Base-by-base conservation (phyloP, 2,888 invertebrate species). In the Epicampocera succincta region DNA sequence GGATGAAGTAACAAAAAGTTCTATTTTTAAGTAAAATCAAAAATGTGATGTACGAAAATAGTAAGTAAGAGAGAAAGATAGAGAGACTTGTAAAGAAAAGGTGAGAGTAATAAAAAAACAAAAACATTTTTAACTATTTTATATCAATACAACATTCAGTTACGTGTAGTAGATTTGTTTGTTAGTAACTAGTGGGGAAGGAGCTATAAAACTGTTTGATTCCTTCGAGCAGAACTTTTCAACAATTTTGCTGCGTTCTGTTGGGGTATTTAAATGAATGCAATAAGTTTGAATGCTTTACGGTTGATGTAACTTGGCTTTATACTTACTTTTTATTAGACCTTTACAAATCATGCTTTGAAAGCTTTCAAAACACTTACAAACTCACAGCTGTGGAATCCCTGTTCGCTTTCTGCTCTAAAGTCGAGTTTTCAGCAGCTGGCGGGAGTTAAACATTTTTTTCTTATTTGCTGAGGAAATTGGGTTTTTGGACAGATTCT, bases 401-500 rank as follows among this genome's bases (percentile, higher is more conserved):
- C 52, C 13, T 52, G 65, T 46, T 33, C 19, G 63, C 12, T 40
- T 21, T 9, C 38, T 25, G 15, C 58, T 48, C 48, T 25, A 58
- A 25, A 48, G 56, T 58, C n/a, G 40, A 54, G 48, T 58, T 15
- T 54, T 52, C 2, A 29, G 38, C 13, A 15, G 42, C 33, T 72
- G 42, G n/a, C 15, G 50, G 33, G 0, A 44, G 0, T 48, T 12
- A 21, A 56, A 15, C 17, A n/a, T n/a, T n/a, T n/a, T n/a, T 17
- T 48, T 17, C 42, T 0, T 17, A 19, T 5, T 63, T 8, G 12
- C 58, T 42, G n/a, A 33, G 52, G 19, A 42, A 13, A 17, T 58
- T 73, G 61, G 78, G 81, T 85, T 89, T 89, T 89, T 89, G 89
- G 89, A 89, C 89, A 89, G 89, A 89, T 89, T 89, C 89, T 89